A percentile compares a stretch with the other conserved stretches of the same genome.
Conservation (phyloP, 1,140 invertebrate species). For the Plectrocnemia conspersa region DNA sequence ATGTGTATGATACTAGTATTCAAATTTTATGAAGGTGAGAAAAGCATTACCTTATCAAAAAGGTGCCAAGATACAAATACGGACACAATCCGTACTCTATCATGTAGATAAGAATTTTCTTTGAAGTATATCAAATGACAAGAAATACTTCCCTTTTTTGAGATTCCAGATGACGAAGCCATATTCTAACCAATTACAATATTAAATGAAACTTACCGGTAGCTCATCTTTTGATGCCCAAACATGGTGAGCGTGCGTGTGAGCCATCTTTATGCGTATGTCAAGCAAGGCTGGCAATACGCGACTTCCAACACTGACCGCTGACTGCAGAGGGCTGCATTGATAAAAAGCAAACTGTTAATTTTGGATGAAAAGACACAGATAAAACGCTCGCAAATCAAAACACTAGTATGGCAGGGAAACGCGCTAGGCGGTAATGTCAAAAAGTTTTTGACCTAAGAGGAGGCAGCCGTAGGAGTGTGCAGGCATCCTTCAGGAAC, state of each 20-base stretch:
- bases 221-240: conserved; percentile 96
- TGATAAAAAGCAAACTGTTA: conserved; percentile 16
- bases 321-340: conserved; percentile 53
- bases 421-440: conserved; percentile 58
- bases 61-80: no score
- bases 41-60: conserved; percentile 1
- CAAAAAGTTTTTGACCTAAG: conserved; percentile 65
- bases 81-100: no score
- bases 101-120: no score
- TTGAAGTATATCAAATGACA: no score
- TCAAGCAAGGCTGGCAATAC: conserved; percentile 91
- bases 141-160: no score
- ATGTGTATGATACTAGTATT: no score
- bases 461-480: conserved; percentile 73
- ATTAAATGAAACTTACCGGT: conserved; percentile 84
- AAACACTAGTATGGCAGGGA: background rate
- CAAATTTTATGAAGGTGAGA: no score
- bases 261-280: conserved; percentile 92
- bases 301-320: conserved; percentile 85
- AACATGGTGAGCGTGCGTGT: conserved; percentile 88
- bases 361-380: background rate
- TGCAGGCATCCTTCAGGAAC: conserved; percentile 90
- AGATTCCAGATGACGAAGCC: no score
- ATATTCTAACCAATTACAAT: no score
- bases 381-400: background rate